phyloP scores from a whole-genome alignment of 2,797 vertebrate genomes.

The Poecilia picta region DNA sequence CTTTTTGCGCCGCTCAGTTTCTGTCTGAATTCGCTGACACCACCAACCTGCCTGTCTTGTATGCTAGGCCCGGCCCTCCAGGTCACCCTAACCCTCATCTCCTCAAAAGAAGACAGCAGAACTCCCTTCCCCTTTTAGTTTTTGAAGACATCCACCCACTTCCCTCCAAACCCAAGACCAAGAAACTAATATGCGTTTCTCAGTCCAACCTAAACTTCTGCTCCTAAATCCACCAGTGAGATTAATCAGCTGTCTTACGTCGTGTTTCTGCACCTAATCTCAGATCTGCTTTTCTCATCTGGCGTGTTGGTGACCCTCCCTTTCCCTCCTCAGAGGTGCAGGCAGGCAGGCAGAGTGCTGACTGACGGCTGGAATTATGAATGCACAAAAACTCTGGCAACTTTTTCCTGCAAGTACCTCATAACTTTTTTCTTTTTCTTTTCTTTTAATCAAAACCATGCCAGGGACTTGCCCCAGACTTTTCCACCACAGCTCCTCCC shows the following conservation, averaged over 20 bases:
- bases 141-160: neutral
- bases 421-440: constrained; percentile 16
- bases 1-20: neutral
- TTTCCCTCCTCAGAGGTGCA: constrained; percentile 14
- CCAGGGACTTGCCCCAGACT: constrained; percentile 45
- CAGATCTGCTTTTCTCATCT: constrained; percentile 58
- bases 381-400: constrained; percentile 53
- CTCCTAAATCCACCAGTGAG: constrained; percentile 13
- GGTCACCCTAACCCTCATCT: neutral
- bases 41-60: neutral
- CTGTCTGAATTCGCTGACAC: neutral
- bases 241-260: constrained; percentile 9
- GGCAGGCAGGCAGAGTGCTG: constrained; percentile 37
- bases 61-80: neutral
- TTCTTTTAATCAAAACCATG: constrained; percentile 70
- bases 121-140: neutral
- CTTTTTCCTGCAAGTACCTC: constrained; percentile 48
- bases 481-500: constrained; percentile 42
- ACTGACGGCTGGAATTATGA: constrained; percentile 56
- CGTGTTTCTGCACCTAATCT: constrained; percentile 11
- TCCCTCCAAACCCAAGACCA: neutral
- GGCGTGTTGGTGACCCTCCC: neutral
- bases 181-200: neutral
- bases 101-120: neutral
- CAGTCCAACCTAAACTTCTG: neutral